These are phyloP conservation scores for Diarsia brunnea DNA, from an alignment of 2,888 invertebrate genomes.

Conservation along the genomic window DNA sequence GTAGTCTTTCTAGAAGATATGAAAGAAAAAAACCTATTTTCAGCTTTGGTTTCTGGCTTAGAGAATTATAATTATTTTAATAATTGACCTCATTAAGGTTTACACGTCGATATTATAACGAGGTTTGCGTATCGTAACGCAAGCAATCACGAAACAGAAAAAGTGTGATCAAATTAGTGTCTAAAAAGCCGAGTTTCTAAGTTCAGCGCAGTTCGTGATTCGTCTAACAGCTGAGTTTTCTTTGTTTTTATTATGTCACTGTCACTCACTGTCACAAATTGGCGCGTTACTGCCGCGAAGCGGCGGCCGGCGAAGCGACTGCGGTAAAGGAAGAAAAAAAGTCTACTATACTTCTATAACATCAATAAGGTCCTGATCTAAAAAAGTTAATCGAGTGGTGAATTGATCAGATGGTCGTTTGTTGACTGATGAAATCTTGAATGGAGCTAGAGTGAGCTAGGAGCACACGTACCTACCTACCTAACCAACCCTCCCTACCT, in stretches of 20 bases:
- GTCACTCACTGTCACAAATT: slow-evolving; percentile 35
- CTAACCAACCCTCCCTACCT: background rate
- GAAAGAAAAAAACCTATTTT: background rate
- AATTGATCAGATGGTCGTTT: background rate
- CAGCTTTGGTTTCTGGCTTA: background rate
- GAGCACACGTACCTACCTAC: background rate
- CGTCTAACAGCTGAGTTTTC: background rate
- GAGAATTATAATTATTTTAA: background rate
- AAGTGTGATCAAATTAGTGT: background rate
- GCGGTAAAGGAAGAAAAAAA: background rate
- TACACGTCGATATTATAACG: background rate
- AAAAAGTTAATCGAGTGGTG: background rate
- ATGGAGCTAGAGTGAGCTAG: background rate
- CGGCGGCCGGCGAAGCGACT: background rate
- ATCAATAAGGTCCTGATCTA: background rate
- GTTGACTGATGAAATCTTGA: background rate
- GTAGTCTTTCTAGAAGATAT: background rate
- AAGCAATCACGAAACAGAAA: background rate
- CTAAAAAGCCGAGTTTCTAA: background rate
- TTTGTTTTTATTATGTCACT: slow-evolving; percentile 2
- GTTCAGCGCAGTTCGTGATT: background rate
- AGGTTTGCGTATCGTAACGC: background rate
- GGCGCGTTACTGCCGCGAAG: slow-evolving; percentile 19
- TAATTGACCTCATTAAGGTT: background rate
- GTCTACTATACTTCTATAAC: background rate